Evolutionary conservation across 2,113 vertebrate genomes (phyloP).

Genomic region (Pseudorasbora parva): DNA sequence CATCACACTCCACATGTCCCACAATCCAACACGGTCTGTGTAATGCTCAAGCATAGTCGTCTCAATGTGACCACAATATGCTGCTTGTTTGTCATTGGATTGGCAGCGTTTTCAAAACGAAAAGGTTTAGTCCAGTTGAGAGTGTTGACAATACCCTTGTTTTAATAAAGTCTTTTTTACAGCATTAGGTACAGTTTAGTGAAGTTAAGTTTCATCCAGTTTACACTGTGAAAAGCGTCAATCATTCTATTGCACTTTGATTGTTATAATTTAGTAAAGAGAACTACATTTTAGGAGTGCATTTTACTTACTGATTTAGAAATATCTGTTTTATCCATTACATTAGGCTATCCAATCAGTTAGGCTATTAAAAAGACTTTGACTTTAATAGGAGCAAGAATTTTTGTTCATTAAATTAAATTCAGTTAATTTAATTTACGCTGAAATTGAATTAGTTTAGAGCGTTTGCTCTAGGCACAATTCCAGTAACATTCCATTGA

Average conservation of each 20-base stretch:
- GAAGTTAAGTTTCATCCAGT: background rate
- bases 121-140: background rate
- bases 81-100: background rate
- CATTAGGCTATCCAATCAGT: no score
- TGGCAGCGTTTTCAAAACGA: background rate
- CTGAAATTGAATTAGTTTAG: background rate
- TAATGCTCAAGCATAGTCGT: background rate
- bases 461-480: background rate
- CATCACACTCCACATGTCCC: constrained; percentile 33
- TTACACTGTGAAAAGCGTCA: background rate
- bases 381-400: background rate
- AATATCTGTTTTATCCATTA: background rate
- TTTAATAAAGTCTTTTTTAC: background rate
- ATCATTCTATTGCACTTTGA: background rate
- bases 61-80: background rate
- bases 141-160: background rate
- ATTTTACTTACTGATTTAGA: no score
- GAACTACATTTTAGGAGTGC: background rate
- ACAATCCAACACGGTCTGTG: constrained; percentile 32
- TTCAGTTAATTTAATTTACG: background rate
- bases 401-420: background rate
- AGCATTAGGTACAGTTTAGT: background rate
- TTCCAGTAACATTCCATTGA: background rate
- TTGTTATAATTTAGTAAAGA: background rate
- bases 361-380: background rate